These are phyloP conservation scores for Lophius piscatorius DNA, from an alignment of 2,113 vertebrate genomes.

Conservation along the genomic window DNA sequence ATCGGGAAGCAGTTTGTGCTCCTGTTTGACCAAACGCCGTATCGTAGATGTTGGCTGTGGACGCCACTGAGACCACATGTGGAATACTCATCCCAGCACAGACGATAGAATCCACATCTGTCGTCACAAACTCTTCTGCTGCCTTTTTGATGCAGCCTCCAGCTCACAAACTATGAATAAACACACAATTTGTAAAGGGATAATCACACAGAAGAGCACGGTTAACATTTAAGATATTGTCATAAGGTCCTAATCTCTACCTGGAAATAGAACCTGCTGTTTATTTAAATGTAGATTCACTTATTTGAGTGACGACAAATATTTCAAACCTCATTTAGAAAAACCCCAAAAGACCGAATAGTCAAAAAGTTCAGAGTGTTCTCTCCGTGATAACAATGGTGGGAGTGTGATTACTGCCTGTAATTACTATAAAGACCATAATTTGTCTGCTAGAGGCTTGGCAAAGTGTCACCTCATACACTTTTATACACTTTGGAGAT, in stretches of 20 bases:
- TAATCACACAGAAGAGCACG: no score
- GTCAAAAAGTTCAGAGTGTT: not conserved
- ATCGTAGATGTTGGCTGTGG: not conserved
- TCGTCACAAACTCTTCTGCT: not conserved
- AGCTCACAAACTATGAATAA: not conserved
- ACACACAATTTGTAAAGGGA: not conserved
- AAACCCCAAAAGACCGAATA: not conserved
- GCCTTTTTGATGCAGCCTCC: not conserved
- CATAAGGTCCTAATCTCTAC: not conserved
- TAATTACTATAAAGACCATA: not conserved
- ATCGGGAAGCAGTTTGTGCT: not conserved
- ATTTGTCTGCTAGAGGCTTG: no score
- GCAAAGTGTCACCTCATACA: no score
- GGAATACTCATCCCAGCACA: not conserved
- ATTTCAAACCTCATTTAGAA: not conserved
- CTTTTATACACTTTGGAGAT: not conserved
- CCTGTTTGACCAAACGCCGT: not conserved
- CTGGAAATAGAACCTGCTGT: not conserved
- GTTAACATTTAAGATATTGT: not conserved
- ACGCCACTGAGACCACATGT: not conserved
- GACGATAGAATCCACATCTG: not conserved
- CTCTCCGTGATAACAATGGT: not conserved
- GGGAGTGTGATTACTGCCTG: not conserved
- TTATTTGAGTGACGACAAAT: not conserved
- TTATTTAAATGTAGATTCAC: conserved; percentile 1